A percentile compares a stretch with the other conserved stretches of the same genome.
Evolutionary conservation across 2,888 invertebrate genomes (phyloP).

Genomic region (Scaeva pyrastri): DNA sequence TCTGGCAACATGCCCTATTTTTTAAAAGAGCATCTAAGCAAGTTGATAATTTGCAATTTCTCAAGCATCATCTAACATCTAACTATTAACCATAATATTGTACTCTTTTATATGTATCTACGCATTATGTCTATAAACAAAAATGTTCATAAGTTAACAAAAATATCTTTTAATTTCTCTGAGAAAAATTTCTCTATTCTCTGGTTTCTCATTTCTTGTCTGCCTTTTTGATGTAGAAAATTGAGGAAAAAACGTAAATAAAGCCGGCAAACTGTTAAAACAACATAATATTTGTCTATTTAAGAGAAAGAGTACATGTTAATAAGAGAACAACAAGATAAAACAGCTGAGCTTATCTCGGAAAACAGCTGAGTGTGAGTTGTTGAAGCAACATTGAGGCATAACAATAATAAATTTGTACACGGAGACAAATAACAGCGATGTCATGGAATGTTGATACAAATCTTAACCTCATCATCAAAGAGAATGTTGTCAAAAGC

Average conservation of each 20-base stretch:
- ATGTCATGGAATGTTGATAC: not conserved
- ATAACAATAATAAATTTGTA: not conserved
- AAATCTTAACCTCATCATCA: not conserved
- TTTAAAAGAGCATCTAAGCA: not conserved
- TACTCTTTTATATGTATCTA: not conserved
- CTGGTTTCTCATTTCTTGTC: too few relatives aligned
- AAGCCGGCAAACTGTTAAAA: slow-evolving; percentile 13
- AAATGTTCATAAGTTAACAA: not conserved
- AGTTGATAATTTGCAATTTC: not conserved
- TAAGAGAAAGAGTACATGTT: not conserved
- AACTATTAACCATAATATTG: not conserved
- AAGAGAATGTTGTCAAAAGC: not conserved
- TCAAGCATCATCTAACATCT: not conserved
- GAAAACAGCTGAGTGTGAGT: slow-evolving; percentile 10
- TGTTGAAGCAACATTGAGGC: not conserved
- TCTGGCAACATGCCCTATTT: slow-evolving; percentile 52
- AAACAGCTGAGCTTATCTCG: slow-evolving; percentile 19
- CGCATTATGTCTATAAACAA: not conserved
- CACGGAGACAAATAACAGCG: not conserved
- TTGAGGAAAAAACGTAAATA: slow-evolving; percentile 6
- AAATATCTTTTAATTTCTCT: too few relatives aligned
- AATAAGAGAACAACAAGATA: not conserved
- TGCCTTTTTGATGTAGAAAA: not conserved
- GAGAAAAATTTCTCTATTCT: too few relatives aligned
- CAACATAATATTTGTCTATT: not conserved